Conservation (phyloP, 2,797 vertebrate species). For the Petrocephalus schoutedeni region DNA sequence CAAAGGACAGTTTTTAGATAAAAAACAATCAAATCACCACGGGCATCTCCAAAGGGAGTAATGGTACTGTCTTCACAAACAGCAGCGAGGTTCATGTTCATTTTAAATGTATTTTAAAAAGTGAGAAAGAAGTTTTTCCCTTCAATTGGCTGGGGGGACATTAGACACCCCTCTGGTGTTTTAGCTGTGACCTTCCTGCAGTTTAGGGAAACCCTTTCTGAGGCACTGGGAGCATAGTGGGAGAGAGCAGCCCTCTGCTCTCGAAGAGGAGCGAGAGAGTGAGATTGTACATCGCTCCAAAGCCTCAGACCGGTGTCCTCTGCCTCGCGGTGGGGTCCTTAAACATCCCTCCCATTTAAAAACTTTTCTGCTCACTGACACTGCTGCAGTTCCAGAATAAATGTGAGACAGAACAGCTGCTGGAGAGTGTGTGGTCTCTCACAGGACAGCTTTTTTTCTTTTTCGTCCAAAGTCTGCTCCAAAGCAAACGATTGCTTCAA, state of each 20-base stretch:
- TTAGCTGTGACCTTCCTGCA: not conserved
- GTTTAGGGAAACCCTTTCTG: not conserved
- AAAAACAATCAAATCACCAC: not conserved
- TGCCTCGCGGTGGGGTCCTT: conserved; percentile 47
- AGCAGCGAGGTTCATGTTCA: not conserved
- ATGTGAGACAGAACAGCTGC: conserved; percentile 54
- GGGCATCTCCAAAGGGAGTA: too few species aligned
- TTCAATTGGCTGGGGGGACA: not conserved
- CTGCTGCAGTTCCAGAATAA: conserved; percentile 60
- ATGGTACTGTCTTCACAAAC: too few species aligned
- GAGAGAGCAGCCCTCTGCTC: not conserved
- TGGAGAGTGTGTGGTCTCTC: conserved; percentile 37
- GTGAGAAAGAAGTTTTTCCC: not conserved
- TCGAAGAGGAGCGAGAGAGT: not conserved
- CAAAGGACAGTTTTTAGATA: not conserved
- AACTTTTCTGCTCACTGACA: conserved; percentile 42
- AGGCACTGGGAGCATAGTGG: not conserved
- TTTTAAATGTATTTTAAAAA: not conserved
- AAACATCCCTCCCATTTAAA: conserved; percentile 40
- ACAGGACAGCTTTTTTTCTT: conserved; percentile 28
- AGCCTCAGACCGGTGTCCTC: conserved; percentile 52
- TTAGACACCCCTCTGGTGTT: not conserved
- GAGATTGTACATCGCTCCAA: conserved; percentile 53
- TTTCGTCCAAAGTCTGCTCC: conserved; percentile 38
- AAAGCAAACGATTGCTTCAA: conserved; percentile 58